Conservation (phyloP, 2,797 vertebrate species). For the Discoglossus pictus region DNA sequence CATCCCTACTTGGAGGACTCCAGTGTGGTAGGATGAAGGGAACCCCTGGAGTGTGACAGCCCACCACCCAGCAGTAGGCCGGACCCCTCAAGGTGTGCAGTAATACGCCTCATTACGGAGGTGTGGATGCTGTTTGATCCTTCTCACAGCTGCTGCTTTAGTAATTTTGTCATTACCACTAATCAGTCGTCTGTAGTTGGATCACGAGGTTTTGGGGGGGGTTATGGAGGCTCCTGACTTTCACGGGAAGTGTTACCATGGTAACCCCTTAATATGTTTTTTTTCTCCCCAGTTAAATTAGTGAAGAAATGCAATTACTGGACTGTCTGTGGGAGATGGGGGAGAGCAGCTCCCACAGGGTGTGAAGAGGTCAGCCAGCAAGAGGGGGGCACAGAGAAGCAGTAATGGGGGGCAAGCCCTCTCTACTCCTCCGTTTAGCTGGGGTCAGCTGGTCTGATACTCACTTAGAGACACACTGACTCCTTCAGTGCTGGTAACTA, state of each 20-base stretch:
- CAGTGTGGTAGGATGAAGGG: too few relatives aligned
- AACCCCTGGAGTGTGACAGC: neutral
- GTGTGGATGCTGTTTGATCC: slow-evolving; percentile 26
- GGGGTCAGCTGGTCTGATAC: slow-evolving; percentile 27
- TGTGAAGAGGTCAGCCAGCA: slow-evolving; percentile 6
- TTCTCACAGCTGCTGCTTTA: slow-evolving; percentile 19
- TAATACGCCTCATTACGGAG: slow-evolving; percentile 21
- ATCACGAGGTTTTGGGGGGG: slow-evolving; percentile 3
- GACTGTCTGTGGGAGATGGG: slow-evolving; percentile 31
- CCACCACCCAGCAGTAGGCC: neutral
- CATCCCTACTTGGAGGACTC: too few relatives aligned
- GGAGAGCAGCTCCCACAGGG: slow-evolving; percentile 6
- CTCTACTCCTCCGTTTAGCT: slow-evolving; percentile 14
- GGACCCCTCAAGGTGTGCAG: neutral
- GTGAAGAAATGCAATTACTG: slow-evolving; percentile 48
- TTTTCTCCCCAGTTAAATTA: slow-evolving; percentile 44
- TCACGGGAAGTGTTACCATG: slow-evolving; percentile 41
- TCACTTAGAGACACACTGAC: slow-evolving; percentile 34
- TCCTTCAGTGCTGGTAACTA: neutral
- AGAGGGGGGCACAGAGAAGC: neutral
- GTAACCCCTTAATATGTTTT: slow-evolving; percentile 40
- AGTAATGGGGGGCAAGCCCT: slow-evolving; percentile 38
- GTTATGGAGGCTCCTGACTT: slow-evolving; percentile 26
- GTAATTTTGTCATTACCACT: slow-evolving; percentile 46
- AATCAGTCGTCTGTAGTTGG: slow-evolving; percentile 29